A percentile compares a stretch with the other conserved stretches of the same genome.
phyloP scores from a whole-genome alignment of 2,113 vertebrate genomes.

The Microcebus murinus region DNA sequence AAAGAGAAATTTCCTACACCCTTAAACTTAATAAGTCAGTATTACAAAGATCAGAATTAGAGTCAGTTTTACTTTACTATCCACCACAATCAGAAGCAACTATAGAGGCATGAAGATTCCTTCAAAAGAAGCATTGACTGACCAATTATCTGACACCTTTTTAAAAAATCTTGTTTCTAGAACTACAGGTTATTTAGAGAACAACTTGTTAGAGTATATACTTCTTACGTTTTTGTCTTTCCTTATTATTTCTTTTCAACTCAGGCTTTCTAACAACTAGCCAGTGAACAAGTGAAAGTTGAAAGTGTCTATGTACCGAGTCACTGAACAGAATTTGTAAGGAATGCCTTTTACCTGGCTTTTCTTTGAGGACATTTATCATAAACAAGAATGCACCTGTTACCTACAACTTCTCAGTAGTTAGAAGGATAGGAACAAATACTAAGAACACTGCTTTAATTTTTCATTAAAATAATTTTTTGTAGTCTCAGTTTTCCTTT shows the following conservation, averaged over 20 bases:
- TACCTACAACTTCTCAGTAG: neutral
- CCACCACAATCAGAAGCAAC: conserved; percentile 31
- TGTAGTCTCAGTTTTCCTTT: neutral
- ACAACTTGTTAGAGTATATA: neutral
- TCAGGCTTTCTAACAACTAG: neutral
- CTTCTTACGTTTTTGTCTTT: neutral
- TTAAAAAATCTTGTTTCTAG: neutral
- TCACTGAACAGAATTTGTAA: neutral
- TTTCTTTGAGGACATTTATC: neutral
- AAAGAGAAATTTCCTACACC: conserved; percentile 37
- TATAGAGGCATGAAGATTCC: conserved; percentile 24
- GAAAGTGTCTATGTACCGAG: neutral
- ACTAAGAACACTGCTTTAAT: neutral
- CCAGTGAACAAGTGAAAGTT: neutral
- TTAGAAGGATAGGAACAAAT: neutral
- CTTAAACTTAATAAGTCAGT: conserved; percentile 61
- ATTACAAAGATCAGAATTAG: conserved; percentile 65
- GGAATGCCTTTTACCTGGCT: neutral
- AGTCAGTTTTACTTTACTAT: conserved; percentile 61
- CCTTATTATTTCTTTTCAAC: neutral
- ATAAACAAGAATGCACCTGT: neutral
- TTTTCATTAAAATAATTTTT: conserved; percentile 37
- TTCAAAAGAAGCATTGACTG: neutral
- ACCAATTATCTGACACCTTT: neutral
- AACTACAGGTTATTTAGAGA: neutral